Conservation (phyloP, 92 coral and sea anemone species). For the Palythoa caribaeorum region DNA sequence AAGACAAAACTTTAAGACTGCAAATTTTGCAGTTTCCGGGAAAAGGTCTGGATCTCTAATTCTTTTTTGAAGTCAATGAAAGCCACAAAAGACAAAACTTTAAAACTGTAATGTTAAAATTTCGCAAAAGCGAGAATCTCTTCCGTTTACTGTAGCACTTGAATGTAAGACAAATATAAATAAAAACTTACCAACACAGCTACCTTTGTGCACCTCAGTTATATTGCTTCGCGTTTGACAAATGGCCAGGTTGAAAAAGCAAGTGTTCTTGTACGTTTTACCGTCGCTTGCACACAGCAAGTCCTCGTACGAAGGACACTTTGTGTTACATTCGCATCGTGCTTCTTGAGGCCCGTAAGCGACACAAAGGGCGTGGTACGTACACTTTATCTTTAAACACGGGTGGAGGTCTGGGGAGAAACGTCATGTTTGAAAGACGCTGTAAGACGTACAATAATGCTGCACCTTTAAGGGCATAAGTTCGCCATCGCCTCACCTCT, state of each 20-base stretch:
- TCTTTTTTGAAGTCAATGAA: too few relatives aligned
- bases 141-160: too few relatives aligned
- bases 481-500: too few relatives aligned
- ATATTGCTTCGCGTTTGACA: slow-evolving; percentile 61
- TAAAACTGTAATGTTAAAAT: too few relatives aligned
- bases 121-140: too few relatives aligned
- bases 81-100: too few relatives aligned
- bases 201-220: slow-evolving; percentile 64
- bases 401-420: slow-evolving; percentile 67
- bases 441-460: neutral
- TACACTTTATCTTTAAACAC: slow-evolving; percentile 62
- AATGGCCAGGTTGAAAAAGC: slow-evolving; percentile 61
- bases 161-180: neutral
- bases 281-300: slow-evolving; percentile 69
- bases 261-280: slow-evolving; percentile 67
- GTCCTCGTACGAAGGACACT: slow-evolving; percentile 62
- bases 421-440: neutral
- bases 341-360: slow-evolving; percentile 65
- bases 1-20: too few relatives aligned
- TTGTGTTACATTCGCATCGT: slow-evolving; percentile 57
- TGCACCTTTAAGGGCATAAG: too few relatives aligned
- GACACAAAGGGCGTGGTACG: slow-evolving; percentile 53
- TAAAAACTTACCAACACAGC: slow-evolving; percentile 55
- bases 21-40: too few relatives aligned
- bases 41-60: too few relatives aligned